A percentile compares a stretch with the other conserved stretches of the same genome.
Evolutionary conservation across 2,113 vertebrate genomes (phyloP).

Genomic region (Carassius carassius): DNA sequence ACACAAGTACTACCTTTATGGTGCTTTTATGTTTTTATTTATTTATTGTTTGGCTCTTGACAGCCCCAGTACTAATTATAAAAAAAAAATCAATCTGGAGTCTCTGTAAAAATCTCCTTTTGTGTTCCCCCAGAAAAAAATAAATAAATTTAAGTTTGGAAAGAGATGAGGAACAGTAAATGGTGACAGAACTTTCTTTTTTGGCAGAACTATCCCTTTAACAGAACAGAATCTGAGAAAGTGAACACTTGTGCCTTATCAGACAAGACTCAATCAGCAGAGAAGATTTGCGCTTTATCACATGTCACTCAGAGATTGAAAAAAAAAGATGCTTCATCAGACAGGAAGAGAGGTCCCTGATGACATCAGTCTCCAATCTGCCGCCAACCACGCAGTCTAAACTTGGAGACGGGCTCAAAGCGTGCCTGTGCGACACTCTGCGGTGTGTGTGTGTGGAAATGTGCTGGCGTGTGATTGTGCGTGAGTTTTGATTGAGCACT

Average conservation of each 20-base stretch:
- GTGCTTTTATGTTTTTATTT: not conserved
- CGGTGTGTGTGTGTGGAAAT: not conserved
- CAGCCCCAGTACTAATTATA: not conserved
- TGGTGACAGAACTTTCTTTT: not conserved
- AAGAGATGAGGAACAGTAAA: not conserved
- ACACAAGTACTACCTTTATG: not conserved
- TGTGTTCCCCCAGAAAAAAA: not conserved
- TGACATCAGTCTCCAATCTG: slow-evolving; percentile 28
- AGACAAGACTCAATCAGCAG: slow-evolving; percentile 25
- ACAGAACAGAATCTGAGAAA: slow-evolving; percentile 12
- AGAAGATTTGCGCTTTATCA: slow-evolving; percentile 10
- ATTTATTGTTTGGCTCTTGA: not conserved
- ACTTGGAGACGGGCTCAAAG: slow-evolving; percentile 26
- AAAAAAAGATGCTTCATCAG: slow-evolving; percentile 28
- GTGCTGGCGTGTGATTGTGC: slow-evolving; percentile 12
- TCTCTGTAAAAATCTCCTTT: not conserved
- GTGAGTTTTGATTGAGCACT: slow-evolving; percentile 34
- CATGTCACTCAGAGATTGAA: not conserved
- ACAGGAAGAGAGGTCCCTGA: slow-evolving; percentile 33
- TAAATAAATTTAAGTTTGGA: not conserved
- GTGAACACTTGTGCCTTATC: slow-evolving; percentile 13
- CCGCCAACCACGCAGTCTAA: slow-evolving; percentile 15
- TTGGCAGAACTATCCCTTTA: not conserved
- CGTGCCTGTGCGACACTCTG: not conserved
- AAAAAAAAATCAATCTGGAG: not conserved